Evolutionary conservation across 1,140 invertebrate species (phyloP).

Genomic region (Wasmannia auropunctata): DNA sequence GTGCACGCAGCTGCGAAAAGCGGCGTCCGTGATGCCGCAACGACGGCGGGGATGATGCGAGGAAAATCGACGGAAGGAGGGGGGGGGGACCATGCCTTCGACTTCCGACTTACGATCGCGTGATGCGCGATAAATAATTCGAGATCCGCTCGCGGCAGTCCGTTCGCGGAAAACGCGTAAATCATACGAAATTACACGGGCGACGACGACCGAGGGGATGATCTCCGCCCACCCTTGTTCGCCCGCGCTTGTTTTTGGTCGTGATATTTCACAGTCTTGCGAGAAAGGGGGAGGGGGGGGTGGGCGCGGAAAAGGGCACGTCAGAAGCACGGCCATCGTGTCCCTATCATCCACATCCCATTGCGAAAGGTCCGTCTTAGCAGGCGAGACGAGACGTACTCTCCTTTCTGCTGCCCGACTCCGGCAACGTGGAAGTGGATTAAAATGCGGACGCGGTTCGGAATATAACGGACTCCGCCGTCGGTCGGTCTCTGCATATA

Average conservation of each 20-base stretch:
- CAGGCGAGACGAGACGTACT: neutral
- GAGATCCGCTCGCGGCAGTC: neutral
- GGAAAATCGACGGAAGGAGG: neutral
- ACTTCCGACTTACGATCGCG: neutral
- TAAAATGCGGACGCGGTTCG: neutral
- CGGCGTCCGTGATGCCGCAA: conserved; percentile 12
- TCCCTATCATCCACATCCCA: conserved; percentile 55
- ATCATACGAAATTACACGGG: conserved; percentile 71
- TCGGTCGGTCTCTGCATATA: too few species aligned
- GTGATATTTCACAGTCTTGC: conserved; percentile 77
- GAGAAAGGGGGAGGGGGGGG: neutral
- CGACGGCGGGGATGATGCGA: conserved; percentile 3
- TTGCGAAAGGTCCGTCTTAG: conserved; percentile 18
- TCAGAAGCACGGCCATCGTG: conserved; percentile 69
- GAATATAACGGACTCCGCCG: neutral
- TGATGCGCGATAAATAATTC: conserved; percentile 62
- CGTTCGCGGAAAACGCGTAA: conserved; percentile 58
- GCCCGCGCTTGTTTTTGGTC: conserved; percentile 77
- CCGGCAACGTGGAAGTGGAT: conserved; percentile 5
- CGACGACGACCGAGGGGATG: neutral
- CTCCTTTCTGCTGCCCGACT: neutral
- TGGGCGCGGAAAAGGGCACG: conserved; percentile 40
- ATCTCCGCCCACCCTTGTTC: conserved; percentile 44
- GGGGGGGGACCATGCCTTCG: neutral
- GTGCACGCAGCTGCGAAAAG: neutral